These are phyloP conservation scores for Planococcus citri DNA, from an alignment of 1,140 invertebrate species.

Conservation along the genomic window DNA sequence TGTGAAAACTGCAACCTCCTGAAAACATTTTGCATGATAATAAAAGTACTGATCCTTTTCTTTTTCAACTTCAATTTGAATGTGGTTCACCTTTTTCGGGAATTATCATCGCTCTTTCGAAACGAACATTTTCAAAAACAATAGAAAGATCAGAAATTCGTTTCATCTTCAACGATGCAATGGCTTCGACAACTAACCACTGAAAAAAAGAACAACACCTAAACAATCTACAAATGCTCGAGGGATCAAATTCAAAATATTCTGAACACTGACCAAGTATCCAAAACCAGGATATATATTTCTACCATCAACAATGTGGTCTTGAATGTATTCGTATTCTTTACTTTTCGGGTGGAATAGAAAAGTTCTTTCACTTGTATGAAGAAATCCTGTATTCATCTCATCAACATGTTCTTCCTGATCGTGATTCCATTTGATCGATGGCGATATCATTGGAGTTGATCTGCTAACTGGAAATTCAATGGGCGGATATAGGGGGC, in stretches of 20 bases:
- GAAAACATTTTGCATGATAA: too few relatives aligned
- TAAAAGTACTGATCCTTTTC: too few relatives aligned
- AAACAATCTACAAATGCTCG: too few relatives aligned
- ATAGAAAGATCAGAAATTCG: conserved; percentile 60
- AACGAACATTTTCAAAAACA: conserved; percentile 74
- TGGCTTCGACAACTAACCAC: conserved; percentile 72
- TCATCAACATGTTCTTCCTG: neutral
- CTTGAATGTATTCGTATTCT: conserved; percentile 60
- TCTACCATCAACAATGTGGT: conserved; percentile 85
- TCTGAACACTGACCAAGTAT: conserved; percentile 68
- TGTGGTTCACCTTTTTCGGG: conserved; percentile 45
- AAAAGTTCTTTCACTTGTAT: neutral
- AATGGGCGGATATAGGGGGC: conserved; percentile 47
- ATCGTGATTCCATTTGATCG: conserved; percentile 52
- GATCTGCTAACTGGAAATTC: conserved; percentile 55
- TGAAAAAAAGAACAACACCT: too few relatives aligned
- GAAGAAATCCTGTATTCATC: neutral
- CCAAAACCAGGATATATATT: conserved; percentile 89
- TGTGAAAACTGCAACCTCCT: too few relatives aligned
- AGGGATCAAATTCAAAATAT: too few relatives aligned
- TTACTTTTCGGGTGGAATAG: neutral
- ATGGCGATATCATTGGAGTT: conserved; percentile 57
- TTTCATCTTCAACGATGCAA: conserved; percentile 62
- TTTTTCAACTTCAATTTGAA: too few relatives aligned
- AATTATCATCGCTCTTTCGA: conserved; percentile 69